These are phyloP conservation scores for Entomobrya multifasciata DNA, from an alignment of 2,888 invertebrate species.

Conservation along the genomic window DNA sequence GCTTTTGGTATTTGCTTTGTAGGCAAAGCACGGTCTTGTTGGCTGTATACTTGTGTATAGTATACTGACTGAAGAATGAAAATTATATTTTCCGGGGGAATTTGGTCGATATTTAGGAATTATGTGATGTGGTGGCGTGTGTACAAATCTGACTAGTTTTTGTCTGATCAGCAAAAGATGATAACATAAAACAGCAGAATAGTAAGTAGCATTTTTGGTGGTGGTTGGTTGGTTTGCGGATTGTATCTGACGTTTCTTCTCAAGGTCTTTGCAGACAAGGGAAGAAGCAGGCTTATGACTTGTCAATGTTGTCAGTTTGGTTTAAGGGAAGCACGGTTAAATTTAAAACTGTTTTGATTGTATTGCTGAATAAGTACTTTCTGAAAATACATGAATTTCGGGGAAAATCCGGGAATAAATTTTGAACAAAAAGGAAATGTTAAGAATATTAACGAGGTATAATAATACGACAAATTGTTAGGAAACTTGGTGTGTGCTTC, in stretches of 20 bases:
- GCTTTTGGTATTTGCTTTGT: slow-evolving; percentile 52
- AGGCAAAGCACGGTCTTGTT: too few species aligned
- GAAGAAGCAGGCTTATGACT: background rate
- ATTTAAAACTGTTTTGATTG: background rate
- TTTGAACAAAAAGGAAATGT: too few species aligned
- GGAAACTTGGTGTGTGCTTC: too few species aligned
- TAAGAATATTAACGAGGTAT: too few species aligned
- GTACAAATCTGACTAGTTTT: slow-evolving; percentile 11
- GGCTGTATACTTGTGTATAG: background rate
- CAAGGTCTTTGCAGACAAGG: background rate
- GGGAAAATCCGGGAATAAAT: too few species aligned
- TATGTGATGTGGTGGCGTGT: slow-evolving; percentile 18
- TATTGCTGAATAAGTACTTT: too few species aligned
- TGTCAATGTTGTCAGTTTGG: slow-evolving; percentile 22
- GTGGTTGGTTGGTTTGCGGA: background rate
- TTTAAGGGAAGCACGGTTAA: background rate
- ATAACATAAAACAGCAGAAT: background rate
- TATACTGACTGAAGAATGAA: slow-evolving; percentile 32
- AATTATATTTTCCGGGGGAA: slow-evolving; percentile 32
- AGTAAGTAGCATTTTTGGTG: background rate
- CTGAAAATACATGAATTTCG: too few species aligned
- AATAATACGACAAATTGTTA: too few species aligned
- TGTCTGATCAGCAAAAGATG: slow-evolving; percentile 22
- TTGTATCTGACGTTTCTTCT: slow-evolving; percentile 42
- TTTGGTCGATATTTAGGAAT: slow-evolving; percentile 60